Evolutionary conservation across 2,113 vertebrate species (phyloP), one percentile per base, ranked within the genome.

Genomic region (Prionailurus viverrinus): DNA sequence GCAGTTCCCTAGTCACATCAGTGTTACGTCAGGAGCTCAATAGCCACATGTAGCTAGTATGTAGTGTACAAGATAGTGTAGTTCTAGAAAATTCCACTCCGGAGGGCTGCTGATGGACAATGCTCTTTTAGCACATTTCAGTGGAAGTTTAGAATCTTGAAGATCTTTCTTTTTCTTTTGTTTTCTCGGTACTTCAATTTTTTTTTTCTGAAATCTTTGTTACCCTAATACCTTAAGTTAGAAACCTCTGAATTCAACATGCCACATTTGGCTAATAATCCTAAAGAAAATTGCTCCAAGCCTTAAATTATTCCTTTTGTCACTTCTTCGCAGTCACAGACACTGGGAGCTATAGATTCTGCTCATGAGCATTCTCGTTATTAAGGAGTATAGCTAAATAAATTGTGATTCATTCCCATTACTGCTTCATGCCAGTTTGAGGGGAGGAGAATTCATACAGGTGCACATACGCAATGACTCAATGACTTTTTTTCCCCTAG

Each of bases 201-300:
- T 65, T 84, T n/a, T 68, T 25, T 61, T 58, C 41, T 29, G 21
- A 82, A 83, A 66, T 31, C 36, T 82, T 86, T 74, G 36, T 94
- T 91, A 63, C 4, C 21, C 41, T 45, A 63, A 51, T 14, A 68
- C 15, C 21, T 53, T 41, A 31, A 27, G 21, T 51, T 81, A 73
- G 95, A 93, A 92, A 55, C 5, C 39, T 92, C 86, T 92, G 71
- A 68, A 55, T 41, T 79, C 58, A 88, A 68, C 23, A n/a, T 83
- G 27, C 31, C 48, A 45, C n/a, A 19, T 68, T 94, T 82, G 23
- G 12, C 82, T 93, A 87, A 55, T 65, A 63, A 61, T 25, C 27
- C 12, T 16, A 61, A 82, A 86, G 78, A 93, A 61, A 79, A 93
- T 45, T 36, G 51, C 33, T 65, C 18, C 58, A 82, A 91, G 55